A percentile compares a stretch with the other conserved stretches of the same genome.
Evolutionary conservation across 2,113 vertebrate genomes (phyloP).

Genomic region (Elephantulus edwardii): DNA sequence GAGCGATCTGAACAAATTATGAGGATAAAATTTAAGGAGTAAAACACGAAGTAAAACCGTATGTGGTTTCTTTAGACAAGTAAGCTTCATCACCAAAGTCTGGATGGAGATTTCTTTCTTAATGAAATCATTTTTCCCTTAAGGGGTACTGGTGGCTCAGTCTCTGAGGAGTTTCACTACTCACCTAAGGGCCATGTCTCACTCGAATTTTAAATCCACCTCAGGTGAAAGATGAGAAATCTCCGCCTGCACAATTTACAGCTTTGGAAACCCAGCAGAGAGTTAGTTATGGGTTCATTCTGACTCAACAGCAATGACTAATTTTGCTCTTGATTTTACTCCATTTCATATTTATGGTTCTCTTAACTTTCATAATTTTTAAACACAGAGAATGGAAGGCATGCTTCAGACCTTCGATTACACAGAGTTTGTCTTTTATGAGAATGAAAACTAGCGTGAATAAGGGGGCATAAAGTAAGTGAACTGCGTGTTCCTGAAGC

Average conservation of each 20-base stretch:
- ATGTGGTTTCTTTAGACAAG: neutral
- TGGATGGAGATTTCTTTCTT: no score
- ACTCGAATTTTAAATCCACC: no score
- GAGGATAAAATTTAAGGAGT: neutral
- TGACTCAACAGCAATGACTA: no score
- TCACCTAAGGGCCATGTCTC: no score
- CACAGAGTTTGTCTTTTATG: constrained; percentile 7
- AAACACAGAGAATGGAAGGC: constrained; percentile 8
- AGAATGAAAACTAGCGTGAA: constrained; percentile 1
- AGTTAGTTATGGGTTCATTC: no score
- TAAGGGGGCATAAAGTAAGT: neutral
- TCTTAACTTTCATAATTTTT: neutral
- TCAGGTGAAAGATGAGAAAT: no score
- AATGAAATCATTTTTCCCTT: no score
- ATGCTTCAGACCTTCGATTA: constrained; percentile 28
- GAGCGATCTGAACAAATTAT: neutral
- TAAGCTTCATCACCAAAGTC: neutral
- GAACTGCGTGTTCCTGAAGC: neutral
- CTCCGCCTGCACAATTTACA: no score
- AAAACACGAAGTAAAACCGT: neutral
- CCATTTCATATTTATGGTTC: neutral
- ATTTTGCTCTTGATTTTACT: neutral
- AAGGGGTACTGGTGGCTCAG: no score
- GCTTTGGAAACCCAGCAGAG: no score
- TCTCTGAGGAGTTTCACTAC: no score